These are phyloP conservation scores for Oryctes rhinoceros DNA, from an alignment of 1,140 invertebrate species.

Conservation along the genomic window DNA sequence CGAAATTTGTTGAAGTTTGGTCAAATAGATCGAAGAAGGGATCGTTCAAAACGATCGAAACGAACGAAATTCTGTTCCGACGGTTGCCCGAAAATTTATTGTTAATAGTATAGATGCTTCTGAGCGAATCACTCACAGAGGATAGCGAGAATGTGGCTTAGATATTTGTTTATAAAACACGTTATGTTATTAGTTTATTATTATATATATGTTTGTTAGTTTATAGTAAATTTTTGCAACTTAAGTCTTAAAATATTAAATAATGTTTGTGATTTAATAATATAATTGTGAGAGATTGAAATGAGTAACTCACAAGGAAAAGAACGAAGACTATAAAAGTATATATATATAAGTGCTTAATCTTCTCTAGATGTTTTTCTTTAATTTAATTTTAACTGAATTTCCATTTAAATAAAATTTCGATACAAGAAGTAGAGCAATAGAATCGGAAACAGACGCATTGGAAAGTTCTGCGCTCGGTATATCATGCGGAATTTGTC, in stretches of 20 bases:
- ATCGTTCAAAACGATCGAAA: not conserved
- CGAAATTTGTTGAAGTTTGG: conserved; percentile 2
- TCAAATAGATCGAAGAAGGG: not conserved
- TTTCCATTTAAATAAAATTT: conserved; percentile 34
- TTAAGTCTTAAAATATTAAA: conserved; percentile 53
- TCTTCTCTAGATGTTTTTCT: conserved; percentile 6
- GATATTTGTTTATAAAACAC: conserved; percentile 42
- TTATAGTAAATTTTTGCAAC: conserved; percentile 60
- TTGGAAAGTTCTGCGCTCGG: conserved; percentile 40
- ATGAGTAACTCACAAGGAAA: conserved; percentile 36
- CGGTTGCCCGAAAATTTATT: conserved; percentile 5
- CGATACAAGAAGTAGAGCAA: conserved; percentile 35
- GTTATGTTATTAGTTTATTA: conserved; percentile 59
- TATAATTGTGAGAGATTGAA: conserved; percentile 38
- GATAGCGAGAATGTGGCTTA: conserved; percentile 31
- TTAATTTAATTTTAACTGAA: conserved; percentile 46
- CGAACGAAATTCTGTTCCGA: not conserved
- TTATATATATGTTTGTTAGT: conserved; percentile 60
- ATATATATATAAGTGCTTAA: not conserved
- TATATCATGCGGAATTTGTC: not conserved
- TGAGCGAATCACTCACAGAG: not conserved
- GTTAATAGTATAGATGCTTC: conserved; percentile 16
- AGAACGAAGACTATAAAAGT: not conserved
- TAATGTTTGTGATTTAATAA: conserved; percentile 55
- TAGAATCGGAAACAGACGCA: conserved; percentile 40